These are phyloP conservation scores for Hypsibius dujardini DNA, from an alignment of 1,140 invertebrate species.

Conservation along the genomic window DNA sequence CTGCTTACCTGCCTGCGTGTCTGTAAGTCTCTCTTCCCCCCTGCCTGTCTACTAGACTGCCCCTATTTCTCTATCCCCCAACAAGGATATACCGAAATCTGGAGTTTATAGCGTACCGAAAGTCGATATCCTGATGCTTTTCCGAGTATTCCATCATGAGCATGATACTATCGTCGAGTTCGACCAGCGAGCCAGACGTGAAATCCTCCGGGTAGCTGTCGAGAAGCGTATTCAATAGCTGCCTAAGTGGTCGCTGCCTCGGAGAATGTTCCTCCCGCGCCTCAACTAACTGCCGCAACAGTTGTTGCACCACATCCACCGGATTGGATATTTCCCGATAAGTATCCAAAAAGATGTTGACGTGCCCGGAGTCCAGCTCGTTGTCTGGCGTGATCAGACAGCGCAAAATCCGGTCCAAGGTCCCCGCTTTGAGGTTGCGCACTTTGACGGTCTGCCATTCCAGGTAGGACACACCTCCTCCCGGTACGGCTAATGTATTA, in stretches of 20 bases:
- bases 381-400: constrained; percentile 76
- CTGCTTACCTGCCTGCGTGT: too few species aligned
- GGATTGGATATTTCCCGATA: constrained; percentile 69
- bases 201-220: constrained; percentile 93
- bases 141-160: not conserved
- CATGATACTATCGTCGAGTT: not conserved
- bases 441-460: constrained; percentile 99
- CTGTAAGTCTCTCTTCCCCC: too few species aligned
- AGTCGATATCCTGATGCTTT: not conserved
- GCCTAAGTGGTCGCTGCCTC: not conserved
- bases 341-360: constrained; percentile 89
- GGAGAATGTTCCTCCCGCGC: constrained; percentile 27
- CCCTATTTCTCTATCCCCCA: too few species aligned
- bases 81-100: too few species aligned
- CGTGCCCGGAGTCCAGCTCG: constrained; percentile 87
- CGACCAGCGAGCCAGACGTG: constrained; percentile 20
- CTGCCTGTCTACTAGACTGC: too few species aligned
- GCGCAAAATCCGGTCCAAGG: constrained; percentile 74
- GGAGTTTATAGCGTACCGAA: not conserved
- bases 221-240: not conserved
- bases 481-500: too few species aligned
- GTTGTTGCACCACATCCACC: constrained; percentile 56
- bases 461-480: constrained; percentile 65
- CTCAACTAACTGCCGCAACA: constrained; percentile 57
- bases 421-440: constrained; percentile 85